Evolutionary conservation across 1,140 invertebrate genomes (phyloP), one percentile per base, ranked within the genome.

Genomic region (Trinorchestia longiramus): DNA sequence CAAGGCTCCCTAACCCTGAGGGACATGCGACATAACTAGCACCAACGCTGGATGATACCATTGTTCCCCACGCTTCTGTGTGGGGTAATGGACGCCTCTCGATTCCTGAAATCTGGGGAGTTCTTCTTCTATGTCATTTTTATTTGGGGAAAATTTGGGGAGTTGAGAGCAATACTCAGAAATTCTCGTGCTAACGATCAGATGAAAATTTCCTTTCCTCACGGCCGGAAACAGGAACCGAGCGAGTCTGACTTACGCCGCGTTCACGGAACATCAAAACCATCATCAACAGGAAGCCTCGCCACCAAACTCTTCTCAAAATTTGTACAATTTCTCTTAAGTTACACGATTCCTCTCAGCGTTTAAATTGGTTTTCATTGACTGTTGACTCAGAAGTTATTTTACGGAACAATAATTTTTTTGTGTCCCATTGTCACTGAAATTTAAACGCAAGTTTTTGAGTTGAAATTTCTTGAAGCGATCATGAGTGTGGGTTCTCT

Each of bases 151-250:
- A 77, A 53, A 53, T 53, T 19, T 53, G 47, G 62, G 62, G 62
- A 77, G 62, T 77, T 77, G 62, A 77, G 62, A 77, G 62, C 62
- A 77, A 77, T 77, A 77, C 62, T 77, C 62, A 77, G 62, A 77
- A 77, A 77, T 90, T 90, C 41, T 42, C 88, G 88, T 4, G 88
- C 88, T 90, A 90, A 90, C 88, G 88, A 90, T 90, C 88, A 41
- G 88, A 90, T 90, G 88, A 90, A 90, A 90, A 42, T 90, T 90
- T 90, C 88, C 88, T 90, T 43, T 90, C 43, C 88, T 36, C 88
- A 42, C n/a, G n/a, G 88, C 15, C 88, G 88, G 88, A 90, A 90
- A 90, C 88, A 42, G 36, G n/a, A 41, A 90, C 88, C 88, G 41
- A 90, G 88, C 42, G 41, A 36, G 41, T 42, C 88, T 90, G 88